A percentile compares a stretch with the other conserved stretches of the same genome.
phyloP scores from a whole-genome alignment of 2,113 vertebrate species.

The Chauna torquata region DNA sequence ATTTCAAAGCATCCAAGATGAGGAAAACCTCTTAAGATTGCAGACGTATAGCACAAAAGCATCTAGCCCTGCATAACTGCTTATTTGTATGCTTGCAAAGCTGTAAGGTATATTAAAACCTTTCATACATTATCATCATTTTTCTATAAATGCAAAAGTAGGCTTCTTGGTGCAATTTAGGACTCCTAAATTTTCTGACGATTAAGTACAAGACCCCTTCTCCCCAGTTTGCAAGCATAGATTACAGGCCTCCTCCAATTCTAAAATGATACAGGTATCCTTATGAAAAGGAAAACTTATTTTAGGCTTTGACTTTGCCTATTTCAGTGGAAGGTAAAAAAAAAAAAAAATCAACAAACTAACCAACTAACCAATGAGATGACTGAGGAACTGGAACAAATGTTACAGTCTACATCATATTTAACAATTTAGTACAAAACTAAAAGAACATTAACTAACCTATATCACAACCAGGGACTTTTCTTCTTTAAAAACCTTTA shows the following conservation, averaged over 20 bases:
- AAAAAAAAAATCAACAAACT: too few species aligned
- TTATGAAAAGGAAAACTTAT: not conserved
- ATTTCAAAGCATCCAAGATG: not conserved
- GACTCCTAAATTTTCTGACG: not conserved
- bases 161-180: not conserved
- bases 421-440: not conserved
- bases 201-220: accelerated
- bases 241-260: not conserved
- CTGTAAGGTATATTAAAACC: not conserved
- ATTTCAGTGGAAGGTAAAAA: not conserved
- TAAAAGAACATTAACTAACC: not conserved
- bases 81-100: not conserved
- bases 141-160: not conserved
- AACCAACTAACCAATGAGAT: too few species aligned
- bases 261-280: not conserved
- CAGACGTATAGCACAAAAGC: not conserved
- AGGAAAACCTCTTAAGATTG: not conserved
- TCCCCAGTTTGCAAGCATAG: accelerated
- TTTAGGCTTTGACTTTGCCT: not conserved
- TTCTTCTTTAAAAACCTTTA: not conserved
- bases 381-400: too few species aligned
- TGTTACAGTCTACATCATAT: too few species aligned
- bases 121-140: not conserved
- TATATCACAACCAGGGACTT: not conserved
- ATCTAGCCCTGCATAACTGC: not conserved